phyloP scores from a whole-genome alignment of 2,888 invertebrate genomes.

The Cephus sareptanus region DNA sequence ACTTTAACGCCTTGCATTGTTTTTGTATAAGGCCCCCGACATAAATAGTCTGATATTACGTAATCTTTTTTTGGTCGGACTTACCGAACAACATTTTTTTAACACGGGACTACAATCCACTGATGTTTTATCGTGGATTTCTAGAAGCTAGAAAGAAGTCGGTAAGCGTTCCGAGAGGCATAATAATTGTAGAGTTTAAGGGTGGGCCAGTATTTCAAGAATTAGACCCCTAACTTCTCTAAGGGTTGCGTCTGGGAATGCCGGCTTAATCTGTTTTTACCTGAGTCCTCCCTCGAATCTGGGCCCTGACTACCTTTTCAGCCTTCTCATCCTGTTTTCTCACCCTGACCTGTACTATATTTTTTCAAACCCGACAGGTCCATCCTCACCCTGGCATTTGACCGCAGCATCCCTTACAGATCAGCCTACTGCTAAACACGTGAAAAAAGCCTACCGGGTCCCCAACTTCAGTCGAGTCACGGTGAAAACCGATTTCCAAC shows the following conservation, averaged over 20 bases:
- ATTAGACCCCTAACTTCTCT: background rate
- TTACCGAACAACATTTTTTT: constrained; percentile 6
- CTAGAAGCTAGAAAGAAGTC: background rate
- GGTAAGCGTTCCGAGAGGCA: background rate
- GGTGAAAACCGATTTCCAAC: background rate
- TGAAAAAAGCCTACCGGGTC: background rate
- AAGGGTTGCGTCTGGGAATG: constrained; percentile 20
- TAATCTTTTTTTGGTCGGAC: background rate
- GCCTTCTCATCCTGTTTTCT: background rate
- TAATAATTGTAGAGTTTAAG: background rate
- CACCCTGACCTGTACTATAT: background rate
- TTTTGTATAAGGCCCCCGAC: background rate
- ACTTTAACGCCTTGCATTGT: background rate
- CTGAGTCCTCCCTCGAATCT: constrained; percentile 4
- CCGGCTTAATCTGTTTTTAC: constrained; percentile 20
- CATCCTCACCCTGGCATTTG: background rate
- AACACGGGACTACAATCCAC: background rate
- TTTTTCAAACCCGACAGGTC: background rate
- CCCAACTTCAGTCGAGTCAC: background rate
- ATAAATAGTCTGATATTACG: background rate
- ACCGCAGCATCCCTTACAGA: background rate
- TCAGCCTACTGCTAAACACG: background rate
- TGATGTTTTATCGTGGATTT: background rate
- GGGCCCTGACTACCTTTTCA: background rate
- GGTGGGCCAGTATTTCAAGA: background rate